Evolutionary conservation across 1,140 invertebrate species (phyloP).

Genomic region (Drosophila ficusphila): DNA sequence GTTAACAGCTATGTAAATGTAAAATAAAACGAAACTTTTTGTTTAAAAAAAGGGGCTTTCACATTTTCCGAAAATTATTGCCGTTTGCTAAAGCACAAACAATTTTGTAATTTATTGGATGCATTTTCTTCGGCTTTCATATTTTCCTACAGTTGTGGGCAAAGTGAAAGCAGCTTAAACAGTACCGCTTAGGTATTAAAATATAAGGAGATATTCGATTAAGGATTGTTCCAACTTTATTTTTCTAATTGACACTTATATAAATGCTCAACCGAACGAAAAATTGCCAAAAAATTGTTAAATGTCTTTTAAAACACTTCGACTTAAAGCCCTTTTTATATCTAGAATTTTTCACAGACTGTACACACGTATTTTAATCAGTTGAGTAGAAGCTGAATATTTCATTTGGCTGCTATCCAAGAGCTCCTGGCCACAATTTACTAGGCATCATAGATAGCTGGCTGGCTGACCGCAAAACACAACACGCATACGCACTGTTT

Average conservation of each 20-base stretch:
- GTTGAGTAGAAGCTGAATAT: conserved; percentile 34
- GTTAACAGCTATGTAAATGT: conserved; percentile 41
- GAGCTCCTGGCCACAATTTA: conserved; percentile 61
- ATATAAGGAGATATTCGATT: no score
- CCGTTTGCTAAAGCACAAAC: not conserved
- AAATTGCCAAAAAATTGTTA: no score
- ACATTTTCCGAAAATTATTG: not conserved
- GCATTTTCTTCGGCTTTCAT: not conserved
- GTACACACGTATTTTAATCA: conserved; percentile 53
- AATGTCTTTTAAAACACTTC: not conserved
- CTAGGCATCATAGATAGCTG: conserved; percentile 19
- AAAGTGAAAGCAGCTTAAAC: not conserved
- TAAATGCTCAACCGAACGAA: no score
- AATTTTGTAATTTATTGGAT: conserved; percentile 13
- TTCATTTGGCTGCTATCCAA: conserved; percentile 38
- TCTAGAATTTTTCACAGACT: not conserved
- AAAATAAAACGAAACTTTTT: conserved; percentile 25
- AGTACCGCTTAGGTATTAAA: no score
- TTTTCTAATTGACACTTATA: no score
- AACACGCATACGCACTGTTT: conserved; percentile 80
- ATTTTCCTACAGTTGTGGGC: not conserved
- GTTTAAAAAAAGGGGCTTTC: not conserved
- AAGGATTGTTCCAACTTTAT: no score
- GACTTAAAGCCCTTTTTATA: not conserved
- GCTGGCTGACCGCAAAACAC: conserved; percentile 41